Evolutionary conservation across 2,888 invertebrate species (phyloP), one percentile per base, ranked within the genome.

Genomic region (Lordiphosa andalusiaca): DNA sequence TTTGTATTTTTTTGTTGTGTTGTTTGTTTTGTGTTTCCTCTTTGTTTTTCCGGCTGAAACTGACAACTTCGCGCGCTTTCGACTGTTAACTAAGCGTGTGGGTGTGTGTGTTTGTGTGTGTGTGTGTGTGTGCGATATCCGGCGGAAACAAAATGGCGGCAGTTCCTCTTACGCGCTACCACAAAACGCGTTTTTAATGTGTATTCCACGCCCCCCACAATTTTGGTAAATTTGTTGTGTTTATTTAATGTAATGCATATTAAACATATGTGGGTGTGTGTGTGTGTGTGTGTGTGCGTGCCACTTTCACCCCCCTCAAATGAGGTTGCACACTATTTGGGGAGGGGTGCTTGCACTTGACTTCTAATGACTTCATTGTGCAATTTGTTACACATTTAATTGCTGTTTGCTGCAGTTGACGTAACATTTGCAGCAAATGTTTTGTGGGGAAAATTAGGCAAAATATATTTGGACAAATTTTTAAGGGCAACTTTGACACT

Each of bases 171-270:
- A 53, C 58, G 48, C 57, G 47, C 42, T 53, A 58, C 72, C 83
- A 48, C 83, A 73, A 65, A 82, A 68, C 51, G 65, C 63, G 67
- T 53, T 73, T 73, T 73, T 78, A 69, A 71, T 19, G 47, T 19
- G 68, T 19, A 19, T 2, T 19, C 42, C 53, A 56, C 59, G 59
- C 49, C 56, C 16, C 5, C 46, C 41, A 56, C 42, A 60, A 16
- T 16, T 54, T 67, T 53, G 53, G 59, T 44, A 71, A 63, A 49
- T 67, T 62, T 58, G 62, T 60, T 76, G 58, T 71, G 73, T 73
- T 77, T 71, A 74, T 84, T 77, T 80, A 80, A 77, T 84, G 81
- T 71, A 84, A 77, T 76, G 77, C 84, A 71, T 65, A 64, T 69
- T 59, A 67, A 84, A 81, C 84, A 81, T 76, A 76, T 77, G 77